Evolutionary conservation across 1,140 invertebrate genomes (phyloP).

Genomic region (Pachyrhynchus sulphureomaculatus): DNA sequence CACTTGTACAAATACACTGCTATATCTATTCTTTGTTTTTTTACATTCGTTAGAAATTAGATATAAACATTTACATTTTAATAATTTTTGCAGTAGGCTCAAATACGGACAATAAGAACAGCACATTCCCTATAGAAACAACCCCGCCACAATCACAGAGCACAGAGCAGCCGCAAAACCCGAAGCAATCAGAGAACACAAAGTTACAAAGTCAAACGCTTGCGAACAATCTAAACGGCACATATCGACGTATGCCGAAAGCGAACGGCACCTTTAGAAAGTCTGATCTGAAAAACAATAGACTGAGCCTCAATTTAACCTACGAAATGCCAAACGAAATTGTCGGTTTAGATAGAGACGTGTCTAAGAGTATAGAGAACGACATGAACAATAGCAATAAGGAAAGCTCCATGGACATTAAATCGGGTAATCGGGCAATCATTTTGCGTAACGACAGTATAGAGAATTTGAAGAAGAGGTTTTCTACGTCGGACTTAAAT

Average conservation of each 20-base stretch:
- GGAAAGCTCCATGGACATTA: slow-evolving; percentile 3
- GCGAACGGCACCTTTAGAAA: slow-evolving; percentile 33
- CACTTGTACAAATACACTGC: no score
- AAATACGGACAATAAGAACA: not conserved
- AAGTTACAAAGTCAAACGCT: slow-evolving; percentile 18
- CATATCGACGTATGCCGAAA: slow-evolving; percentile 29
- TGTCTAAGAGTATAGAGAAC: slow-evolving; percentile 19
- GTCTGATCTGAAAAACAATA: slow-evolving; percentile 29
- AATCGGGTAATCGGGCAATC: slow-evolving; percentile 5
- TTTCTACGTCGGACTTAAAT: slow-evolving; percentile 12
- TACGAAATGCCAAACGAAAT: slow-evolving; percentile 11
- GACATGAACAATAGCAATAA: slow-evolving; percentile 20
- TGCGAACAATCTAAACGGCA: slow-evolving; percentile 24
- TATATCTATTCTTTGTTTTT: no score
- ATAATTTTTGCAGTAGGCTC: not conserved
- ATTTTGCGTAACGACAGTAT: slow-evolving; percentile 20
- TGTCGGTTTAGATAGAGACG: slow-evolving; percentile 2
- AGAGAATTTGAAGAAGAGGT: slow-evolving; percentile 30
- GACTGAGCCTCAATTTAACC: slow-evolving; percentile 24
- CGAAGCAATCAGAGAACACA: not conserved
- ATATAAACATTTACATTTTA: no score
- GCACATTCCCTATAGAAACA: not conserved
- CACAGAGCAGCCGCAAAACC: no score
- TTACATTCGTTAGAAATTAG: no score
- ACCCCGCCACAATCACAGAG: not conserved